A percentile compares a stretch with the other conserved stretches of the same genome.
Evolutionary conservation across 2,888 invertebrate species (phyloP).

Genomic region (Trissoscelio sp.): DNA sequence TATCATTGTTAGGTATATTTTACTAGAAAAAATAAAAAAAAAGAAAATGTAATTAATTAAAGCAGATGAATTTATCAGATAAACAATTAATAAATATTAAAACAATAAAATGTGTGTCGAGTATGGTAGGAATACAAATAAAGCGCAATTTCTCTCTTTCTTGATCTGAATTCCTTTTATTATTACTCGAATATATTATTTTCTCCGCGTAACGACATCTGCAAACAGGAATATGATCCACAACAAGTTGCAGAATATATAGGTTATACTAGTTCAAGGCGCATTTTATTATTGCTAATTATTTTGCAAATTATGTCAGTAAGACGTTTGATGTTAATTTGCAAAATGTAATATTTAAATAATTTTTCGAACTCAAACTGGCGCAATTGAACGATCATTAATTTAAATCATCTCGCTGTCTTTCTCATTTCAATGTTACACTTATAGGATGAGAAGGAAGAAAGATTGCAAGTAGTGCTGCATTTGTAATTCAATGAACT

Average conservation of each 20-base stretch:
- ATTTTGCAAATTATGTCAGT: constrained; percentile 18
- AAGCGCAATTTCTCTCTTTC: constrained; percentile 7
- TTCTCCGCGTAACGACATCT: constrained; percentile 25
- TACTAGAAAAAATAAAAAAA: too few species aligned
- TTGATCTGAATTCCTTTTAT: constrained; percentile 16
- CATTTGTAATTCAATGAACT: background rate
- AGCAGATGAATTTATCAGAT: too few species aligned
- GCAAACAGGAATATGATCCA: constrained; percentile 28
- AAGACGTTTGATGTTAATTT: background rate
- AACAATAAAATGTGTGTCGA: background rate
- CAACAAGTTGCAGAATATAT: constrained; percentile 23
- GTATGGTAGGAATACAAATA: background rate
- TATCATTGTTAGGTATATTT: too few species aligned
- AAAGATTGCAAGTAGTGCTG: background rate
- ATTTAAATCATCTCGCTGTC: background rate
- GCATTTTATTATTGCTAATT: constrained; percentile 4
- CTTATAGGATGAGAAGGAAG: background rate
- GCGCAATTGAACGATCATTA: background rate
- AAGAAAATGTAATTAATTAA: too few species aligned
- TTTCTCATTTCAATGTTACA: background rate
- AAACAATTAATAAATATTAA: background rate
- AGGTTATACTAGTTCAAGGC: constrained; percentile 8
- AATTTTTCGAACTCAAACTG: background rate
- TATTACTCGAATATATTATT: constrained; percentile 32
- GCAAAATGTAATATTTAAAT: background rate